Evolutionary conservation across 1,140 invertebrate species (phyloP), one percentile per base, ranked within the genome.

Genomic region (Charaxes varanes): DNA sequence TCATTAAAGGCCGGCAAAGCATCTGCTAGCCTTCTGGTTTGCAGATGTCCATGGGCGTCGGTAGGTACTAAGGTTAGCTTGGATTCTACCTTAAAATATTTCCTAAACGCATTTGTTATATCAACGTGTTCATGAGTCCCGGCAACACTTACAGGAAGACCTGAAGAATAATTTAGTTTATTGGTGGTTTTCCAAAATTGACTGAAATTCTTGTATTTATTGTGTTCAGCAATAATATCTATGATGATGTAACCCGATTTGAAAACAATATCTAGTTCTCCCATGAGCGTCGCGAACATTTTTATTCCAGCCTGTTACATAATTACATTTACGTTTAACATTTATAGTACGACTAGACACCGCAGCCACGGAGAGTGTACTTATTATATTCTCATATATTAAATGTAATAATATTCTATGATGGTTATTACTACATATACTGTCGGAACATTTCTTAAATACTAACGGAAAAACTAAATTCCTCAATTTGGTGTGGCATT

Each of bases 101-200:
- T 7, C 11, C 6, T 8, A 27, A 12, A 27, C 24, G n/a, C n/a
- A n/a, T n/a, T n/a, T n/a, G n/a, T n/a, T n/a, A n/a, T n/a, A n/a
- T n/a, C n/a, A n/a, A n/a, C 6, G 6, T 6, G 6, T 12, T n/a
- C 5, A 6, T 8, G 6, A 16, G 6, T 32, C 14, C 13, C 10
- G 6, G 11, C 5, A n/a, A n/a, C n/a, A n/a, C n/a, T n/a, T n/a
- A n/a, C n/a, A n/a, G n/a, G n/a, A n/a, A n/a, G n/a, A n/a, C n/a
- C n/a, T n/a, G n/a, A n/a, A n/a, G n/a, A n/a, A n/a, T n/a, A n/a
- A n/a, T n/a, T n/a, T n/a, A n/a, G 11, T 14, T 32, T 32, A 16
- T 32, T 32, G 13, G 16, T 32, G 15, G 13, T 32, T 32, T 32
- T 32, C 30, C 30, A 32, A 10, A 32, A 32, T 12, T 32, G 14